These are phyloP conservation scores for Drosophila nasuta DNA, from an alignment of 1,140 invertebrate species.

Conservation along the genomic window DNA sequence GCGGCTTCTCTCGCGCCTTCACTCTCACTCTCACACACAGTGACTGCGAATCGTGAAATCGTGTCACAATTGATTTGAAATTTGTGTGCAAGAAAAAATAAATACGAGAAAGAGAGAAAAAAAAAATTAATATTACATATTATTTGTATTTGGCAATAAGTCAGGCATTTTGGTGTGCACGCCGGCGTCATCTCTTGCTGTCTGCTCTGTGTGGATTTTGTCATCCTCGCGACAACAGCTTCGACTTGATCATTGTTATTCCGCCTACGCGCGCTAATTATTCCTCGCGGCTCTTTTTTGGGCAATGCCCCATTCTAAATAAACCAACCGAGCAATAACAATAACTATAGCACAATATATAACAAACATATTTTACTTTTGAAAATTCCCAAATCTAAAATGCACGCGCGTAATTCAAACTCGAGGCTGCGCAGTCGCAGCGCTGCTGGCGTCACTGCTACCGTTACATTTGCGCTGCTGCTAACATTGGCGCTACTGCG, in stretches of 20 bases:
- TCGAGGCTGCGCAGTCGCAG: slow-evolving; percentile 37
- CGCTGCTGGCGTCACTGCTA: slow-evolving; percentile 22
- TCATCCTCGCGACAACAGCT: slow-evolving; percentile 39
- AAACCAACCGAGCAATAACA: slow-evolving; percentile 47
- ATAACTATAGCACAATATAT: slow-evolving; percentile 27
- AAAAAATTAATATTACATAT: slow-evolving; percentile 74
- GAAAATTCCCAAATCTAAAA: slow-evolving; percentile 44
- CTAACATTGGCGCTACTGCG: slow-evolving; percentile 48
- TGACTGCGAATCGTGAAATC: slow-evolving; percentile 68
- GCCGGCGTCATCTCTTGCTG: slow-evolving; percentile 29
- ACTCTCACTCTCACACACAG: slow-evolving; percentile 20
- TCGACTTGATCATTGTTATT: slow-evolving; percentile 57
- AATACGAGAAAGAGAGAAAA: slow-evolving; percentile 54
- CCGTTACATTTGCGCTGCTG: slow-evolving; percentile 47
- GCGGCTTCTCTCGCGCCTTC: neutral
- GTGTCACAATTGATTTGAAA: slow-evolving; percentile 77
- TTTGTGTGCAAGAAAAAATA: slow-evolving; percentile 46
- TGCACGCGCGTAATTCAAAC: slow-evolving; percentile 57
- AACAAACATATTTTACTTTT: slow-evolving; percentile 1
- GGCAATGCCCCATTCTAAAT: slow-evolving; percentile 78
- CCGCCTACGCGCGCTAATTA: slow-evolving; percentile 73
- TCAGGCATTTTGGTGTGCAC: slow-evolving; percentile 42
- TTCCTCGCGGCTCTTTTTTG: slow-evolving; percentile 56
- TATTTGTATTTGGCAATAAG: slow-evolving; percentile 72
- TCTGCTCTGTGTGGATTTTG: slow-evolving; percentile 38